phyloP scores from a whole-genome alignment of 2,888 invertebrate genomes.

The Scaptomyza polygonia region DNA sequence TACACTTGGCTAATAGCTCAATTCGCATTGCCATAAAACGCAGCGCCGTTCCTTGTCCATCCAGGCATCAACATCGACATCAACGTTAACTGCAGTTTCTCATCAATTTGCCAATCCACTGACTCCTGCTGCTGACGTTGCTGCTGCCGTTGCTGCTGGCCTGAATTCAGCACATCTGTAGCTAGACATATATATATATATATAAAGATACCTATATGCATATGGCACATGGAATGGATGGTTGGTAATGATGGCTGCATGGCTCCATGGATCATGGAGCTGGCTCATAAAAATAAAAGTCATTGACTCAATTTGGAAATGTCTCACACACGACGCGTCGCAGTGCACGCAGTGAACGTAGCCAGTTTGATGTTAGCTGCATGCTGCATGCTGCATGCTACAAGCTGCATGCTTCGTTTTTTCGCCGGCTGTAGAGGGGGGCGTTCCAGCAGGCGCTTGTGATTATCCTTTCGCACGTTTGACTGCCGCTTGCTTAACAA shows the following conservation, averaged over 20 bases:
- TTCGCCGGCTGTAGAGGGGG: slow-evolving; percentile 45
- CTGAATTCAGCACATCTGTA: slow-evolving; percentile 34
- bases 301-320: slow-evolving; percentile 80
- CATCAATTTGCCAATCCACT: slow-evolving; percentile 38
- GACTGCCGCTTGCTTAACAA: slow-evolving; percentile 79
- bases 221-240: slow-evolving; percentile 1
- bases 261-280: slow-evolving; percentile 2
- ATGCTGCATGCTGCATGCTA: background rate
- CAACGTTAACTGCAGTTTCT: slow-evolving; percentile 19
- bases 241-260: slow-evolving; percentile 9
- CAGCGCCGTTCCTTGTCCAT: slow-evolving; percentile 40
- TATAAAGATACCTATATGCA: slow-evolving; percentile 1
- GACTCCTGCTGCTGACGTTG: slow-evolving; percentile 29
- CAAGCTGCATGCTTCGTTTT: background rate
- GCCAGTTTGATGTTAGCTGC: slow-evolving; percentile 8
- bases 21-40: slow-evolving; percentile 64
- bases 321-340: slow-evolving; percentile 61
- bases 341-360: background rate
- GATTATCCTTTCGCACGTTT: slow-evolving; percentile 83
- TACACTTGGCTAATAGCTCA: slow-evolving; percentile 67
- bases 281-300: slow-evolving; percentile 73
- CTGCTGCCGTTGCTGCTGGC: slow-evolving; percentile 32
- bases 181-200: slow-evolving; percentile 5
- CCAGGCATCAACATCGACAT: background rate
- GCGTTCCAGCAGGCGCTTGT: slow-evolving; percentile 77